Base-by-base conservation (phyloP, 1,140 invertebrate genomes). In the Bombus sylvicola region DNA sequence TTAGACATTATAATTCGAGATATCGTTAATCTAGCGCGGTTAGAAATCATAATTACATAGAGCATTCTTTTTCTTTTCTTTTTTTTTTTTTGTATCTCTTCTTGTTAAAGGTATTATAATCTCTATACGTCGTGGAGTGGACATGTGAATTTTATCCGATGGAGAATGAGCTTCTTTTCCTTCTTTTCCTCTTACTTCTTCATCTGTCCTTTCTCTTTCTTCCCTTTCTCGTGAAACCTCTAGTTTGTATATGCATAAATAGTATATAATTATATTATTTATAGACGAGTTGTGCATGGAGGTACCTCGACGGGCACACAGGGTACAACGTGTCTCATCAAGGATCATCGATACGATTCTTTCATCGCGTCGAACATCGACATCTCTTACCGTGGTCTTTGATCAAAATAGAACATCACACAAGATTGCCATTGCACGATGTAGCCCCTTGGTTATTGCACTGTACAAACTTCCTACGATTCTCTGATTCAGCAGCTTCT, bases 201-300 rank as follows among this genome's bases (percentile, higher is more conserved):
- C 10, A 28, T 15, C 15, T 34, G 41, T 13, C 25, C 28, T 71
- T 12, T 53, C 41, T 53, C 13, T 78, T 28, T 37, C 28, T 87
- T 71, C 34, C 80, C 69, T 84, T 80, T 91, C 78, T 87, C 72
- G 71, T n/a, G 41, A 73, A 76, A 57, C 81, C 69, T 84, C 88
- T 90, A 88, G 37, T 91, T 93, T 83, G 22, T 89, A 90, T 92
- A 89, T 88, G 90, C 93, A 91, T 94, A 92, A 94, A 92, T 92
- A 91, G 87, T 92, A 91, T 83, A 86, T 93, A 86, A 89, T 91
- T 92, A 91, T 90, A 87, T 92, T 91, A 93, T 93, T 93, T 92
- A 89, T 92, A 94, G 89, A 92, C 89, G 89, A 92, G 88, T 92
- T 92, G 92, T 93, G 92, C 92, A 90, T 91, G 91, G 91, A 92